Conservation (phyloP, 2,113 vertebrate genomes). For the Malaclemys terrapin region DNA sequence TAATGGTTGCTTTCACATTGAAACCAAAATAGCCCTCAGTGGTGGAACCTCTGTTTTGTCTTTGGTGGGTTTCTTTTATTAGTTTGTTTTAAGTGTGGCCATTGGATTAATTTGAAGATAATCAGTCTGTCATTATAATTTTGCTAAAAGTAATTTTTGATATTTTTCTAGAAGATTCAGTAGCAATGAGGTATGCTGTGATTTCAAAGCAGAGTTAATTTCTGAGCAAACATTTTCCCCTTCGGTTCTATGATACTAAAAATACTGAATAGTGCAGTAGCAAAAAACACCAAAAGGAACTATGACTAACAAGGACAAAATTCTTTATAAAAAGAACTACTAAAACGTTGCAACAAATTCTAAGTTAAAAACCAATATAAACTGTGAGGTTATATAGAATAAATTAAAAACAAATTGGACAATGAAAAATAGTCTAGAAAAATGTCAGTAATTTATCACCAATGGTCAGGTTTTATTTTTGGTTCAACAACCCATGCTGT, state of each 20-base stretch:
- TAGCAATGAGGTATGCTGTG: not conserved
- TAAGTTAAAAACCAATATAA: not conserved
- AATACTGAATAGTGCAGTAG: not conserved
- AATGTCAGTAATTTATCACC: not conserved
- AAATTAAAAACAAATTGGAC: not conserved
- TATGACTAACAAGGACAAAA: not conserved
- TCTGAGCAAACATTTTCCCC: not conserved
- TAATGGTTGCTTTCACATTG: not conserved
- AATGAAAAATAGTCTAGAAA: not conserved
- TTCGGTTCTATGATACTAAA: not conserved
- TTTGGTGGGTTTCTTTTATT: not conserved
- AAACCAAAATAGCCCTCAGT: not conserved
- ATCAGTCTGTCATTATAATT: not conserved
- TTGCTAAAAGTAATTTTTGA: not conserved
- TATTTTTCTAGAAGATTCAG: not conserved
- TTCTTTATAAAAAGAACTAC: not conserved
- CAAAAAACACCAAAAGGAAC: not conserved
- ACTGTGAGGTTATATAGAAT: not conserved
- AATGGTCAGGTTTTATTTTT: constrained; percentile 32
- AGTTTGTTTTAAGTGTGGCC: not conserved
- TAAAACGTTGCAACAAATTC: not conserved
- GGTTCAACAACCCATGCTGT: not conserved
- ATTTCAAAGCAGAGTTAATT: not conserved
- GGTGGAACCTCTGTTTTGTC: not conserved
- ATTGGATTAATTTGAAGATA: not conserved